Evolutionary conservation across 2,113 vertebrate species (phyloP).

Genomic region (Mionectes macconnelli): DNA sequence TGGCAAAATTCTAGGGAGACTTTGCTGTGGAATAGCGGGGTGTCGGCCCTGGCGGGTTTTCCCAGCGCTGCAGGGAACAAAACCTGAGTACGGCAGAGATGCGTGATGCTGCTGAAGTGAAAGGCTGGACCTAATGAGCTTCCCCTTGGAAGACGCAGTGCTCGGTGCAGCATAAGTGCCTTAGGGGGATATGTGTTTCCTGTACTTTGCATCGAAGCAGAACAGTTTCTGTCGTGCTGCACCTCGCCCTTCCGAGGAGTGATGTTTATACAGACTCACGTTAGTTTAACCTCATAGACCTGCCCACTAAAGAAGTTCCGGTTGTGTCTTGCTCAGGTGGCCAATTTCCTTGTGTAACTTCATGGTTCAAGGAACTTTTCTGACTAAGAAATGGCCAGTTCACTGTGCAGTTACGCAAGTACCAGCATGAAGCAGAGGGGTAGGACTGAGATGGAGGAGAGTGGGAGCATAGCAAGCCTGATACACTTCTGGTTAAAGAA

Average conservation of each 20-base stretch:
- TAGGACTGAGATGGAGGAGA: background rate
- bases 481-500: background rate
- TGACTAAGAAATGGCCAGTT: background rate
- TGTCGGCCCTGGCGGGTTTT: background rate
- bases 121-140: rapidly evolving
- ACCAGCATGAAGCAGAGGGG: background rate
- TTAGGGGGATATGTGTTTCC: rapidly evolving
- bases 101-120: background rate
- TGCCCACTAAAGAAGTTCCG: rapidly evolving
- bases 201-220: rapidly evolving
- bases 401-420: background rate
- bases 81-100: background rate
- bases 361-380: background rate
- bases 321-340: background rate
- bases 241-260: background rate
- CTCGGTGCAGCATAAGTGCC: rapidly evolving
- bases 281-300: background rate
- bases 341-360: background rate
- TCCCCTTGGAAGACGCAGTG: rapidly evolving
- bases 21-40: rapidly evolving
- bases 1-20: rapidly evolving
- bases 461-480: background rate
- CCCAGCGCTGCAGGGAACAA: rapidly evolving
- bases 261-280: rapidly evolving
- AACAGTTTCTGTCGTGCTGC: rapidly evolving